Percentiles rank a stretch among this genome's conserved stretches.
phyloP scores from a whole-genome alignment of 2,888 invertebrate species.

The Oxyteleia sp. region DNA sequence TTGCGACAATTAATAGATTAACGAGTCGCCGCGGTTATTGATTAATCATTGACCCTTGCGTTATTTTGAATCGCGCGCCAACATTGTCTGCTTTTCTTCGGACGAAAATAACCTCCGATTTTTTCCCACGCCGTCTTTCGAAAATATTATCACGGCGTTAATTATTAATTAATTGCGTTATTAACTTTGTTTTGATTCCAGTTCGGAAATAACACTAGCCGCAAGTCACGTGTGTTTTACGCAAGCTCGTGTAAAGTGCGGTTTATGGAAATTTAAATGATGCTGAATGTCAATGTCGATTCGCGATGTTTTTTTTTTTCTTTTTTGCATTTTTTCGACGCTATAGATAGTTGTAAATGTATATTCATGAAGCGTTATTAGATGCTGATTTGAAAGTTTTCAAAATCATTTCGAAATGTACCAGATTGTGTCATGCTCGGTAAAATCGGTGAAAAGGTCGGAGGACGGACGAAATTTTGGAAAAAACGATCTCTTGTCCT shows the following conservation, averaged over 20 bases:
- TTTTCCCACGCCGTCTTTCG: neutral
- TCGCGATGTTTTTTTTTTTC: slow-evolving; percentile 30
- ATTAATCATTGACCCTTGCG: slow-evolving; percentile 24
- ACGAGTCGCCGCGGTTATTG: slow-evolving; percentile 19
- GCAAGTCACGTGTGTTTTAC: slow-evolving; percentile 18
- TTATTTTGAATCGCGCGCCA: slow-evolving; percentile 3
- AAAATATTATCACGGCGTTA: slow-evolving; percentile 10
- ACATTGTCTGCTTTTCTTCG: slow-evolving; percentile 13
- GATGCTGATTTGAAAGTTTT: slow-evolving; percentile 5
- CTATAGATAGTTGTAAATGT: slow-evolving; percentile 29
- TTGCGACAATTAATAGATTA: slow-evolving; percentile 38
- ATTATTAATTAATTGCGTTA: slow-evolving; percentile 22
- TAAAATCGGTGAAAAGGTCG: no score
- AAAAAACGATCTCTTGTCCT: no score
- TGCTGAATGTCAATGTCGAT: slow-evolving; percentile 49
- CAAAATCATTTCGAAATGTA: neutral
- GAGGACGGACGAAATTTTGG: no score
- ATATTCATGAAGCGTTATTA: slow-evolving; percentile 29
- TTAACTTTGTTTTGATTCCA: slow-evolving; percentile 16
- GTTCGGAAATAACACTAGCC: slow-evolving; percentile 1
- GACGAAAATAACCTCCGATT: neutral
- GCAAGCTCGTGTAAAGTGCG: neutral
- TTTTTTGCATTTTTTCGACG: no score
- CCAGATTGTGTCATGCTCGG: neutral
- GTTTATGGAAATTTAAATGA: slow-evolving; percentile 32